Conservation (phyloP, 2,797 vertebrate genomes). For the Sarcophilus harrisii region DNA sequence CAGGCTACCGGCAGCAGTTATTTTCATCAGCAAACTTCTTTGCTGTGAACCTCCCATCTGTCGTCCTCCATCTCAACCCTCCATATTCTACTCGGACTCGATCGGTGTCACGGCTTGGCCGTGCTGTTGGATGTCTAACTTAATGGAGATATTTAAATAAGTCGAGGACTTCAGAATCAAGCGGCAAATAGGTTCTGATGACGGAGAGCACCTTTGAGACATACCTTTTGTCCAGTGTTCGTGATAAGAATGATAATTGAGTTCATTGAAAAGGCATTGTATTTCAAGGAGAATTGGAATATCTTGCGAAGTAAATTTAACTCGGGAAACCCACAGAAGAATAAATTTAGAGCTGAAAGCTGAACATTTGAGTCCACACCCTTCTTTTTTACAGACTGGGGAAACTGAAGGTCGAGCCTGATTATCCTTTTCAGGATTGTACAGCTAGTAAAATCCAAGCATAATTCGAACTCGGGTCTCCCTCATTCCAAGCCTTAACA, state of each 20-base stretch:
- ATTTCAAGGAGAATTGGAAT: background rate
- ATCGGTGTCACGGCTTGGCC: background rate
- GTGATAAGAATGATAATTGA: background rate
- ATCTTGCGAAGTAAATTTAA: background rate
- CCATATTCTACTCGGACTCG: background rate
- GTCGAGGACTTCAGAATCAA: background rate
- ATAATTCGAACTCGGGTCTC: background rate
- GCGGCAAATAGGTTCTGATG: background rate
- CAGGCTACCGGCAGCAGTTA: background rate
- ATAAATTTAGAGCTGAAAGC: background rate
- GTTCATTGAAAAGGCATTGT: background rate
- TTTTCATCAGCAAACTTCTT: background rate
- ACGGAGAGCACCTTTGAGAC: background rate
- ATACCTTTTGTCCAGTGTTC: background rate
- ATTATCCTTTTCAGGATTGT: background rate
- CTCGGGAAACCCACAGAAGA: background rate
- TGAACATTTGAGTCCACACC: background rate
- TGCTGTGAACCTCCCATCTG: background rate
- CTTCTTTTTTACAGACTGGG: background rate
- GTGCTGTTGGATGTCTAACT: background rate
- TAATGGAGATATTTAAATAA: background rate
- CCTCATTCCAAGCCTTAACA: background rate
- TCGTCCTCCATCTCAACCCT: background rate
- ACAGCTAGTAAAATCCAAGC: background rate
- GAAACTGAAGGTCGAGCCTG: background rate